Base-by-base conservation (phyloP, 2,888 invertebrate genomes). In the Hyppa rectilinea region DNA sequence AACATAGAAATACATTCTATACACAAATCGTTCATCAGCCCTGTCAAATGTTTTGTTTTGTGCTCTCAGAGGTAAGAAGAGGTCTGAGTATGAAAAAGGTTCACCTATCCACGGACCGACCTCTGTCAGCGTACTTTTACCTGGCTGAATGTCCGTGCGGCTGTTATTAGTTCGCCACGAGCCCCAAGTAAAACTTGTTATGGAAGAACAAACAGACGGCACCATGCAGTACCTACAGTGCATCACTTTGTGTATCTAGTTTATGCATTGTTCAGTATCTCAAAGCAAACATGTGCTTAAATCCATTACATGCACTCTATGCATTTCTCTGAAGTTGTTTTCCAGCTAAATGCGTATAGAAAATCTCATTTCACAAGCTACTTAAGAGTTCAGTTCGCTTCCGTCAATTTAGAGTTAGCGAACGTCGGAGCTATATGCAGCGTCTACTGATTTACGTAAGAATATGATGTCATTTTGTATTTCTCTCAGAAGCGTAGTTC, bases 381-480 rank as follows among this genome's bases (percentile, higher is more conserved):
- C 43, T 40, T 55, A 63, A 1, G 10, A 43, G 53, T 61, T 56
- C 20, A 52, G 50, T 56, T 72, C 23, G 40, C 23, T 34, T 36
- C 38, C 29, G 17, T 47, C 6, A 45, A 58, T 4, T 38, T 50
- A 50, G 20, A 59, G 31, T 59, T 50, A 38, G n/a, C n/a, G 47
- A 78, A 62, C 23, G 60, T 2, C 23, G 14, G 2, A 60, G 55
- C 47, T 74, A 43, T 23, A 45, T 62, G 58, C 61, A 17, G 26
- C 17, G 50, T 47, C 29, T 23, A 50, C 34, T 49, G 58, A 66
- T 62, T 76, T 50, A n/a, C 29, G 23, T 10, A 31, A 29, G 29
- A 61, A 62, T 55, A 47, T 58, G 50, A 55, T 64, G 23, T 45
- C n/a, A 64, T 64, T 72, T 56, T 47, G n/a, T 49, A 55, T 75